Percentiles rank a stretch among this genome's conserved stretches.
phyloP scores from a whole-genome alignment of 2,888 invertebrate species.

The Troides aeacus region DNA sequence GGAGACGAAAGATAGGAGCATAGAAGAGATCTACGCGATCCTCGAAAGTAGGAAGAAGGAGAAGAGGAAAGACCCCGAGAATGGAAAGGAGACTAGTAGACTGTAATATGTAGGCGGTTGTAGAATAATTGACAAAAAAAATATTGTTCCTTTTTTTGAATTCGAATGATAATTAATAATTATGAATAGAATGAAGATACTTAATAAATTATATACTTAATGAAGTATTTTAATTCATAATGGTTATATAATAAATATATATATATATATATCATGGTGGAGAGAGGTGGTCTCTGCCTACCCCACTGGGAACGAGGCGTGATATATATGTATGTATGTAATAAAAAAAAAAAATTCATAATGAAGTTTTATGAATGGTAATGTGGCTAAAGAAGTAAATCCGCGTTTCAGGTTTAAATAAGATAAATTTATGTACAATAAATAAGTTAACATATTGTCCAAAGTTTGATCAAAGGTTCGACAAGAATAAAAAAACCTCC shows the following conservation, averaged over 20 bases:
- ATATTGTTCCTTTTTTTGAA: not conserved
- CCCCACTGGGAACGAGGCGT: too few relatives aligned
- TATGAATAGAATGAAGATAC: slow-evolving; percentile 9
- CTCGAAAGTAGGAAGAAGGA: slow-evolving; percentile 64
- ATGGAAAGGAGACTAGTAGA: slow-evolving; percentile 59
- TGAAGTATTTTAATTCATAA: slow-evolving; percentile 23
- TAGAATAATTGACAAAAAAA: slow-evolving; percentile 10
- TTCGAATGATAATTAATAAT: not conserved
- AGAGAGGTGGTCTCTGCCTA: too few relatives aligned
- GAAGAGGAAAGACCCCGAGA: slow-evolving; percentile 63
- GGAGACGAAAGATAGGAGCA: slow-evolving; percentile 66
- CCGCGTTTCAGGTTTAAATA: too few relatives aligned
- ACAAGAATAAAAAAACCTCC: too few relatives aligned
- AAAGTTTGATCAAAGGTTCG: too few relatives aligned
- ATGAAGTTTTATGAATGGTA: not conserved
- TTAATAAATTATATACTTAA: slow-evolving; percentile 21
- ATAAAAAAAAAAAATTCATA: not conserved
- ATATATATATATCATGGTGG: too few relatives aligned
- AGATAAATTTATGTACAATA: too few relatives aligned
- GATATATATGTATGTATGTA: too few relatives aligned
- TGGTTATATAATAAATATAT: too few relatives aligned
- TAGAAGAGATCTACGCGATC: slow-evolving; percentile 68
- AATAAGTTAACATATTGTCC: too few relatives aligned
- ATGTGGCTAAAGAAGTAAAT: too few relatives aligned
- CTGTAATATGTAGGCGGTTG: slow-evolving; percentile 45